Conservation (phyloP, 2,888 invertebrate genomes). For the Drosophila leonis region DNA sequence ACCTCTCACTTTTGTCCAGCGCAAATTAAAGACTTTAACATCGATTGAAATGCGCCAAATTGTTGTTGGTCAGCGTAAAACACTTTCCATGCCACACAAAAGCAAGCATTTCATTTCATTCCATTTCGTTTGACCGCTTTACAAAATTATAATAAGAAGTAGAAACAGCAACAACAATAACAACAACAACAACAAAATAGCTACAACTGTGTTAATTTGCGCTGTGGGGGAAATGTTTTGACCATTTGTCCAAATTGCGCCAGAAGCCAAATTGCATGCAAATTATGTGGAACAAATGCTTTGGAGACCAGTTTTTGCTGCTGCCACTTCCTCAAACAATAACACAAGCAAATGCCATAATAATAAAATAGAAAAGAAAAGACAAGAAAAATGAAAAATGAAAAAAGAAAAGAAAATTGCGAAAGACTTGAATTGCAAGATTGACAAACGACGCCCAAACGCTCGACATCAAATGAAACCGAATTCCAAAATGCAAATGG, state of each 20-base stretch:
- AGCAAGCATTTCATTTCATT: constrained; percentile 55
- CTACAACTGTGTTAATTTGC: constrained; percentile 74
- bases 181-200: constrained; percentile 22
- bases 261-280: constrained; percentile 75
- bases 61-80: constrained; percentile 45
- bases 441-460: constrained; percentile 29
- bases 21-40: constrained; percentile 43
- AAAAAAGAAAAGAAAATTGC: constrained; percentile 28
- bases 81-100: constrained; percentile 65
- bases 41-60: constrained; percentile 41
- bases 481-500: constrained; percentile 53
- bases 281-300: constrained; percentile 71
- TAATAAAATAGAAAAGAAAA: constrained; percentile 39
- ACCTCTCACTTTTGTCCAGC: constrained; percentile 53
- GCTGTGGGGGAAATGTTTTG: constrained; percentile 47
- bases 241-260: constrained; percentile 68
- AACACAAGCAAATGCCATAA: constrained; percentile 51
- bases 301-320: constrained; percentile 39
- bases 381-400: neutral
- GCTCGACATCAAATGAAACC: constrained; percentile 30
- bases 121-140: constrained; percentile 72
- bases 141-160: constrained; percentile 12
- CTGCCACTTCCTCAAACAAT: constrained; percentile 66
- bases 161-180: constrained; percentile 3
- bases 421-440: constrained; percentile 27